Evolutionary conservation across 2,797 vertebrate species (phyloP).

Genomic region (Babyrousa celebensis): DNA sequence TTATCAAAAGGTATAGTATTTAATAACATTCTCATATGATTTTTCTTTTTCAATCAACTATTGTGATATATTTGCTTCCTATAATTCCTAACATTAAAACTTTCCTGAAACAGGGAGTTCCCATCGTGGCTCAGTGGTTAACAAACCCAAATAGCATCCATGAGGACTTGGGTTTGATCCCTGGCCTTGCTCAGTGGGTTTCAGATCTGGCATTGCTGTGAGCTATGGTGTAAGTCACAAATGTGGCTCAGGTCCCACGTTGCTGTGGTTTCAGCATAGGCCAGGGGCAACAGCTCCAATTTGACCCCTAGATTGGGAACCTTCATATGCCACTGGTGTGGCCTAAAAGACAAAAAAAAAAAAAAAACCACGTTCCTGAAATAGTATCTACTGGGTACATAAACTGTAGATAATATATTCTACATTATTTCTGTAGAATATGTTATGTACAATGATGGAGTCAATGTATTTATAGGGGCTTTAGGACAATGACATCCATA

Average conservation of each 20-base stretch:
- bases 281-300: too few relatives aligned
- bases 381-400: neutral
- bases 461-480: neutral
- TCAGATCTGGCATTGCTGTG: too few relatives aligned
- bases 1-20: neutral
- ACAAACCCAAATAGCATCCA: too few relatives aligned
- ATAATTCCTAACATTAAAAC: slow-evolving; percentile 56
- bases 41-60: slow-evolving; percentile 24
- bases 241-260: too few relatives aligned
- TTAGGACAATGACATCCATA: slow-evolving; percentile 14
- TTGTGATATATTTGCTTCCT: neutral
- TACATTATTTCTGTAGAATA: neutral
- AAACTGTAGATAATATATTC: neutral
- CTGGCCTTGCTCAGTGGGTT: too few relatives aligned
- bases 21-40: neutral
- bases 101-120: neutral
- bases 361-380: neutral
- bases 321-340: too few relatives aligned
- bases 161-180: too few relatives aligned
- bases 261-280: too few relatives aligned
- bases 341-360: too few relatives aligned
- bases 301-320: too few relatives aligned
- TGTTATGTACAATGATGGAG: neutral
- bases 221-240: too few relatives aligned
- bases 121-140: too few relatives aligned